Evolutionary conservation across 2,888 invertebrate species (phyloP).

Genomic region (Apodemia zela): DNA sequence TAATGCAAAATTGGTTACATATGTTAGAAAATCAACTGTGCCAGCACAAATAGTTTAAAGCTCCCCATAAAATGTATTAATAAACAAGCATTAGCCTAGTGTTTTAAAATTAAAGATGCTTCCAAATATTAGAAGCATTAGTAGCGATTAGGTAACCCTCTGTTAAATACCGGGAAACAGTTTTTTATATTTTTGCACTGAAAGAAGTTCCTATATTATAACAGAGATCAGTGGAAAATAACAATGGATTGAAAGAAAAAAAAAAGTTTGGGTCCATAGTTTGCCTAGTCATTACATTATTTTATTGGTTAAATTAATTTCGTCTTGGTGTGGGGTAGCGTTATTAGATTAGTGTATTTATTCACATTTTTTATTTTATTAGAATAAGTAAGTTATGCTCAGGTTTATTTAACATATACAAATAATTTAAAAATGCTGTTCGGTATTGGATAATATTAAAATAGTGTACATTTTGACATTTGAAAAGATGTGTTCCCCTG

Average conservation of each 20-base stretch:
- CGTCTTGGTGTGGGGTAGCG: slow-evolving; percentile 20
- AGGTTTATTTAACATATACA: slow-evolving; percentile 9
- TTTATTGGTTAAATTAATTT: slow-evolving; percentile 23
- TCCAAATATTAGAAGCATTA: slow-evolving; percentile 45
- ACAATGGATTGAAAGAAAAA: slow-evolving; percentile 38
- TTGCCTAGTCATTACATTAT: slow-evolving; percentile 71
- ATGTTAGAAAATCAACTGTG: no score
- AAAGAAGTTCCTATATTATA: slow-evolving; percentile 74
- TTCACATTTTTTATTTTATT: slow-evolving; percentile 19
- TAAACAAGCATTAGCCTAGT: slow-evolving; percentile 57
- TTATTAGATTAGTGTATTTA: slow-evolving; percentile 21
- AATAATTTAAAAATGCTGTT: neutral
- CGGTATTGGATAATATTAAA: slow-evolving; percentile 1
- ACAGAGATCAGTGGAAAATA: slow-evolving; percentile 39
- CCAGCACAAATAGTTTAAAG: slow-evolving; percentile 18
- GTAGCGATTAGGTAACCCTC: slow-evolving; percentile 38
- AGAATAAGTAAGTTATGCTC: slow-evolving; percentile 16
- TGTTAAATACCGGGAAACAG: slow-evolving; percentile 32
- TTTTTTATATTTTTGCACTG: slow-evolving; percentile 62
- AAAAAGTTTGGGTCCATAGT: slow-evolving; percentile 63
- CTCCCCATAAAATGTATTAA: slow-evolving; percentile 42
- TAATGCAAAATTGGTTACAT: no score
- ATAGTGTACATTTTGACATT: neutral
- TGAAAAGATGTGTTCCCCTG: no score
- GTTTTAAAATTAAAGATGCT: slow-evolving; percentile 58